Base-by-base conservation (phyloP, 23 tunicate genomes). In the Trididemnum clinides region DNA sequence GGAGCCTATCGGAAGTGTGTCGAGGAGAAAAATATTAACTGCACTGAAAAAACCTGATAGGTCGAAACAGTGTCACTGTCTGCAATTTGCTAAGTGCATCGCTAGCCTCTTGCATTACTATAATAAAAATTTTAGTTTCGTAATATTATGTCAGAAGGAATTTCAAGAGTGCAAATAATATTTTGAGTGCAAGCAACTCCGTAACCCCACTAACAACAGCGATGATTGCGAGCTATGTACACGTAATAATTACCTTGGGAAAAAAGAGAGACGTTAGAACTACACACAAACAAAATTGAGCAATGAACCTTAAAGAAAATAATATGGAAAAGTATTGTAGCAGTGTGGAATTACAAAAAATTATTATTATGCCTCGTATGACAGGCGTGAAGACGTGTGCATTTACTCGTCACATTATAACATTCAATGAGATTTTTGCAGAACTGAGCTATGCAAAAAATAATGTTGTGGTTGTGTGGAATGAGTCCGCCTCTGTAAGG, bases 341-440 rank as follows among this genome's bases (percentile, higher is more conserved):
- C 25, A 62, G 70, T 62, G 70, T 62, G 25, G 25, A 62, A 20
- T 21, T 62, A 22, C 25, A 62, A 62, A 62, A 62, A 21, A 21
- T 62, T 10, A 62, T 62, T 62, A 62, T 62, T 20, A 10, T 62
- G 70, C 70, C 70, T 62, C 27, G 70, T 18, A 62, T 62, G 70
- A 62, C 70, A 62, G 27, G 70, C 21, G 70, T 62, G 70, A 62
- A 62, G 70, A 62, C 70, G 70, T 62, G 70, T 62, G 70, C 70
- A 62, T 21, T 62, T 62, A 62, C 70, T 22, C 27, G 70, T 18
- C 5, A 26, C 15, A 62, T 62, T 62, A 62, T 62, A n/a, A n/a
- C n/a, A n/a, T n/a, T n/a, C n/a, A n/a, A n/a, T n/a, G n/a, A n/a
- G n/a, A n/a, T n/a, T n/a, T n/a, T n/a, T n/a, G n/a, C n/a, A n/a